These are phyloP conservation scores for Atta colombica DNA, from an alignment of 1,140 invertebrate genomes.

Conservation along the genomic window DNA sequence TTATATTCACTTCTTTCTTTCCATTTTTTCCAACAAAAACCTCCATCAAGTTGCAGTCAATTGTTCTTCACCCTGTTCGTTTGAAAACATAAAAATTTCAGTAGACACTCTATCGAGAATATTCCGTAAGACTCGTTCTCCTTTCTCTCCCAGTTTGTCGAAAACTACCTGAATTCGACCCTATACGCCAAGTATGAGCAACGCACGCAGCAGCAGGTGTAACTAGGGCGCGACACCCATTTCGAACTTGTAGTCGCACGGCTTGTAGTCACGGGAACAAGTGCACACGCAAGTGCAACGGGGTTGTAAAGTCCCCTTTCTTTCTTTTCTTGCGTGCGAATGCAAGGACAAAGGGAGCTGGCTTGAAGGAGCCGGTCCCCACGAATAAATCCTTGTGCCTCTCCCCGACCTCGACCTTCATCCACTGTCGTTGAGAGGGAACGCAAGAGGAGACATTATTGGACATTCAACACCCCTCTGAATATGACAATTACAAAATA, in stretches of 20 bases:
- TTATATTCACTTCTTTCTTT: background rate
- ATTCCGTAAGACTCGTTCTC: background rate
- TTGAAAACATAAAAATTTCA: background rate
- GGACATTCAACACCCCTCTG: slow-evolving; percentile 52
- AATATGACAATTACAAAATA: slow-evolving; percentile 53
- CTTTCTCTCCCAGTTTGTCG: background rate
- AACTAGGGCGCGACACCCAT: slow-evolving; percentile 78
- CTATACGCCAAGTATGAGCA: background rate
- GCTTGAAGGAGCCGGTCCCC: background rate
- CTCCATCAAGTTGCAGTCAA: background rate
- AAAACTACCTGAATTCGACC: slow-evolving; percentile 25
- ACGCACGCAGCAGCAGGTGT: slow-evolving; percentile 65
- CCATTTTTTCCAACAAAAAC: background rate
- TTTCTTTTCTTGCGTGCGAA: background rate
- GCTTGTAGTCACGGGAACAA: slow-evolving; percentile 62
- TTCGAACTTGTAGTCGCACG: slow-evolving; percentile 60
- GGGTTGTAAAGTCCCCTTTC: slow-evolving; percentile 50
- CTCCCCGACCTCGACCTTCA: background rate
- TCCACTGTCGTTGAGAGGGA: background rate
- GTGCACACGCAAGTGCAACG: slow-evolving; percentile 52
- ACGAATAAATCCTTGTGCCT: slow-evolving; percentile 19
- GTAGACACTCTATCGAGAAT: background rate
- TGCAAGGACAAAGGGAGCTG: slow-evolving; percentile 18
- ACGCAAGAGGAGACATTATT: slow-evolving; percentile 34
- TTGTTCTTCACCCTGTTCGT: background rate